Evolutionary conservation across 64 coral and sea anemone genomes (phyloP), one percentile per base, ranked within the genome.

Genomic region (Porites australiensis): DNA sequence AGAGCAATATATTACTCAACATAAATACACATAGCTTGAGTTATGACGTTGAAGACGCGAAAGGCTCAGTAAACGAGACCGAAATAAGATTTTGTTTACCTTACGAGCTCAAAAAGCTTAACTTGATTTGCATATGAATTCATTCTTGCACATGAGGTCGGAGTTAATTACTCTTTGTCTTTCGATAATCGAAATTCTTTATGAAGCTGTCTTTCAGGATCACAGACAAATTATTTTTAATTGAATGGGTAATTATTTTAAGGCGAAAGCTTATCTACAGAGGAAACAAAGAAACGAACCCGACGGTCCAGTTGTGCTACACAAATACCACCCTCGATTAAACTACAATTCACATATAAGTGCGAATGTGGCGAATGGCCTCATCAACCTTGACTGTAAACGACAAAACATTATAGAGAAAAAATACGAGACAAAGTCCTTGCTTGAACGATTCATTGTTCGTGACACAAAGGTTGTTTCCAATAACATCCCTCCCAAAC

Each of bases 191-290:
- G 79, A 82, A 82, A 46, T 54, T 61, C 59, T 64, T 73, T 64
- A 9, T 47, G 44, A 64, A 64, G 79, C 58, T 64, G 79, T 82
- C 79, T 82, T 47, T 82, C 58, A 82, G 6, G 50, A 50, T 65
- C 23, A 82, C 19, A 82, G 43, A 45, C 59, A 60, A 82, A 80
- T 64, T 82, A 82, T 64, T 64, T 7, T 64, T 61, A 65, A 82
- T 46, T 82, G 79, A 82, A 82, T 64, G 27, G 79, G 79, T 82
- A 82, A 82, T 82, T 82, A 62, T 62, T 64, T 82, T 82, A 82
- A 78, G 59, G 65, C 58, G 58, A 82, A 23, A 82, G 79, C 16
- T 63, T 48, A 82, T 82, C 59, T 64, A 7, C 18, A 19, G 44
- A 64, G 43, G 43, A 44, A 82, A 82, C 58, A 82, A 82, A 82